A percentile compares a stretch with the other conserved stretches of the same genome.
Evolutionary conservation across 2,888 invertebrate genomes (phyloP).

Genomic region (Stegophylla sp.): DNA sequence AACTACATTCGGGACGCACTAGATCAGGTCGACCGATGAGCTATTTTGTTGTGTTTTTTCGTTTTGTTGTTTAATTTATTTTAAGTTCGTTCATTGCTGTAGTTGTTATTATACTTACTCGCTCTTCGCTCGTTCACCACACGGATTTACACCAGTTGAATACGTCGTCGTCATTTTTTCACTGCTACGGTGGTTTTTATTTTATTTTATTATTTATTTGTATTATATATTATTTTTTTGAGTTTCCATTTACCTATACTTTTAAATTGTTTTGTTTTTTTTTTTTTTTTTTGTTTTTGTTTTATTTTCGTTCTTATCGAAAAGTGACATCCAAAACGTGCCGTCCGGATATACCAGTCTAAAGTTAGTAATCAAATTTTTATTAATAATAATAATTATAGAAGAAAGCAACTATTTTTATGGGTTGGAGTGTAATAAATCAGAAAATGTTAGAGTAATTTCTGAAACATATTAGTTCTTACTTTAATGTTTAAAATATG

Average conservation of each 20-base stretch:
- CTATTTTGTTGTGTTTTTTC: slow-evolving; percentile 41
- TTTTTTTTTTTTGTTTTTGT: slow-evolving; percentile 18
- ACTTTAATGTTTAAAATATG: no score
- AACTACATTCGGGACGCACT: slow-evolving; percentile 54
- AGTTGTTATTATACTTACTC: no score
- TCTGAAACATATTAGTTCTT: no score
- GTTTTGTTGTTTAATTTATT: slow-evolving; percentile 26
- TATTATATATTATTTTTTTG: slow-evolving; percentile 10
- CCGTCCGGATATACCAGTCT: slow-evolving; percentile 1
- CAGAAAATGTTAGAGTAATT: no score
- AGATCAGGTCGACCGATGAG: slow-evolving; percentile 58
- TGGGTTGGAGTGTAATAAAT: no score
- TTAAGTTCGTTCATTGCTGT: slow-evolving; percentile 16
- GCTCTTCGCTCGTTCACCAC: neutral
- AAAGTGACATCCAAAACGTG: slow-evolving; percentile 14
- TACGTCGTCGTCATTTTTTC: slow-evolving; percentile 5
- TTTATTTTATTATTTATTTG: slow-evolving; percentile 28
- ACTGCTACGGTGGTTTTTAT: slow-evolving; percentile 42
- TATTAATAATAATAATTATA: no score
- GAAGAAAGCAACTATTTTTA: no score
- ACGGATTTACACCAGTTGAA: slow-evolving; percentile 30
- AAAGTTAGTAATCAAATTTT: slow-evolving; percentile 9
- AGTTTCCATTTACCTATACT: slow-evolving; percentile 14
- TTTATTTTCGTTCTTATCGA: slow-evolving; percentile 9
- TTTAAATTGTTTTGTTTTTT: slow-evolving; percentile 13